phyloP scores from a whole-genome alignment of 1,140 invertebrate species.

The Calliphora vicina region DNA sequence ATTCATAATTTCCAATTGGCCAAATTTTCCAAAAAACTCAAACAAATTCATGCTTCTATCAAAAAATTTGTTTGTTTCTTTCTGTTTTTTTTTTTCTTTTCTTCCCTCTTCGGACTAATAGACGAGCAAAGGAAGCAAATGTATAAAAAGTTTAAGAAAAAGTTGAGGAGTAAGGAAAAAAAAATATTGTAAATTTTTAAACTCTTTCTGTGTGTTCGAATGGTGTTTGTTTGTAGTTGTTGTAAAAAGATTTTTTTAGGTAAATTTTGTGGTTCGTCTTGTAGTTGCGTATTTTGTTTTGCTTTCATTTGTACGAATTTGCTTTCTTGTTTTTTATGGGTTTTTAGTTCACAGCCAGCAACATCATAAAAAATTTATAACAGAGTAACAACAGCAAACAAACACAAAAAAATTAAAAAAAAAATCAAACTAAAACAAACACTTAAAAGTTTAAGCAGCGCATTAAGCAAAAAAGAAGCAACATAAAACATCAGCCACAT shows the following conservation, averaged over 20 bases:
- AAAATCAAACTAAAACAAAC: constrained; percentile 4
- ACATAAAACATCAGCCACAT: neutral
- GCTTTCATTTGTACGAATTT: neutral
- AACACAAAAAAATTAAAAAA: neutral
- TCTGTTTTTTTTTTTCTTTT: too few relatives aligned
- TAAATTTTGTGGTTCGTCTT: neutral
- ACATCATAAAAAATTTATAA: constrained; percentile 18
- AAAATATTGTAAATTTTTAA: neutral
- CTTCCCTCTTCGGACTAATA: too few relatives aligned
- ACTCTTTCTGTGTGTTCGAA: neutral
- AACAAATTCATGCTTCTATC: too few relatives aligned
- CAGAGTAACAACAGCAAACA: neutral
- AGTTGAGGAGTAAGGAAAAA: neutral
- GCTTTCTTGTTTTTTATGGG: neutral
- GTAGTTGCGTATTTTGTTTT: constrained; percentile 19
- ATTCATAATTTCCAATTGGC: too few relatives aligned
- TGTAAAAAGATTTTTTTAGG: neutral
- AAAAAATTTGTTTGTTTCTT: too few relatives aligned
- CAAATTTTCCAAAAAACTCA: too few relatives aligned
- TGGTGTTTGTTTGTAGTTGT: too few relatives aligned
- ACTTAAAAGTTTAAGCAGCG: constrained; percentile 28
- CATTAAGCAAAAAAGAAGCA: neutral
- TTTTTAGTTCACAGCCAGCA: neutral
- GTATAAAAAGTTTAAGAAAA: neutral
- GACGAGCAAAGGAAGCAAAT: neutral